phyloP scores from a whole-genome alignment of 2,797 vertebrate genomes.

The Sciurus vulgaris region DNA sequence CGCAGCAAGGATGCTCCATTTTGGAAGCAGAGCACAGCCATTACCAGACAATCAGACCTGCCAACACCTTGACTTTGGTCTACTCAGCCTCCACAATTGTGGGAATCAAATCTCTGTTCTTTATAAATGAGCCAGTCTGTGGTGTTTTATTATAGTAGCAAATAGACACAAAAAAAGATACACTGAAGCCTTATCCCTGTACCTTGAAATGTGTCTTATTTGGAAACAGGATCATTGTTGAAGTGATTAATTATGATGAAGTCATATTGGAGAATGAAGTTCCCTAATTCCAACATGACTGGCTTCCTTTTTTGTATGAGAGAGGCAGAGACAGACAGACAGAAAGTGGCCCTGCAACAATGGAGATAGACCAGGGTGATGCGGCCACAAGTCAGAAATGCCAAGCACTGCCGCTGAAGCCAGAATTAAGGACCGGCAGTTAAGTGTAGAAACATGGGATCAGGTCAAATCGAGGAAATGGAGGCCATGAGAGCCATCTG shows the following conservation, averaged over 20 bases:
- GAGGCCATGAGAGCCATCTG: too few species aligned
- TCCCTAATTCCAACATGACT: neutral
- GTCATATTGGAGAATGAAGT: fast-evolving
- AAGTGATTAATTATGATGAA: neutral
- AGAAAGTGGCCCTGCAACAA: neutral
- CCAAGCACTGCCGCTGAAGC: neutral
- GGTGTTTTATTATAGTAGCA: neutral
- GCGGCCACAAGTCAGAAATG: fast-evolving
- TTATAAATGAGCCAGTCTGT: neutral
- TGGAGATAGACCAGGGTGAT: neutral
- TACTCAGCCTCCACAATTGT: neutral
- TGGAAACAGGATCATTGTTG: neutral
- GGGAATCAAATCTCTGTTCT: neutral
- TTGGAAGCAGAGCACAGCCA: neutral
- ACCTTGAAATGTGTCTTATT: neutral
- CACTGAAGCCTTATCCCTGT: neutral
- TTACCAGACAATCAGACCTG: neutral
- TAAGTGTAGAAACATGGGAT: too few species aligned
- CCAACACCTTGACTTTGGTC: neutral
- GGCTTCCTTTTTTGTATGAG: neutral
- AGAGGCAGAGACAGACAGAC: neutral
- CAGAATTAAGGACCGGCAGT: too few species aligned
- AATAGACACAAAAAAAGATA: neutral
- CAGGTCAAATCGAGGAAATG: too few species aligned
- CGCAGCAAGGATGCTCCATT: too few species aligned